A percentile compares a stretch with the other conserved stretches of the same genome.
These are phyloP conservation scores for Pristionchus exspectatus DNA, from an alignment of 2,888 invertebrate species.

Conservation along the genomic window DNA sequence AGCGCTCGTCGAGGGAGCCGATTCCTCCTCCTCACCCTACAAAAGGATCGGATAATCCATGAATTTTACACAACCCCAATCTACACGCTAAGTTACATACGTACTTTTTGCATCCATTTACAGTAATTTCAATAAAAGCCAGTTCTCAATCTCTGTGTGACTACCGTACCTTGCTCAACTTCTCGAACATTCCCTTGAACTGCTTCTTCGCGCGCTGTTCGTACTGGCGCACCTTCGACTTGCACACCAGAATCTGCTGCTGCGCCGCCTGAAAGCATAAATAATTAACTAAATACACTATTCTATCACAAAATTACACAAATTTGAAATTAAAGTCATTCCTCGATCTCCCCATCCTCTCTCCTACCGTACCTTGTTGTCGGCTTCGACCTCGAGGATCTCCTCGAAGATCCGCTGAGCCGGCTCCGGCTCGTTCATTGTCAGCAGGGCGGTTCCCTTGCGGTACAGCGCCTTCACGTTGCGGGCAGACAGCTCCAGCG, in stretches of 20 bases:
- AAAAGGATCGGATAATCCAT: neutral
- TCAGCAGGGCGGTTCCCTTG: constrained; percentile 70
- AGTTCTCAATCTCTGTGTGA: neutral
- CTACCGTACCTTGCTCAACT: constrained; percentile 79
- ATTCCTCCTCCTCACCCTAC: constrained; percentile 32
- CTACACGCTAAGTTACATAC: neutral
- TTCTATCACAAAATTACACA: neutral
- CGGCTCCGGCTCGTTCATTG: constrained; percentile 86
- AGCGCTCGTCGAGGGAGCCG: constrained; percentile 12
- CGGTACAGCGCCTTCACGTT: constrained; percentile 94
- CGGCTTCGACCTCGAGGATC: constrained; percentile 88
- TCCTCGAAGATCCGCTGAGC: constrained; percentile 88
- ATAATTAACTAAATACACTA: neutral
- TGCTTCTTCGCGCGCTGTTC: constrained; percentile 86
- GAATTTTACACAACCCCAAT: neutral
- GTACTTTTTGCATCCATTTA: neutral
- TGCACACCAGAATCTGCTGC: constrained; percentile 83
- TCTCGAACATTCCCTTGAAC: constrained; percentile 96
- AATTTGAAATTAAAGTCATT: neutral
- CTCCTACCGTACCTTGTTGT: constrained; percentile 87
- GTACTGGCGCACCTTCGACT: constrained; percentile 87
- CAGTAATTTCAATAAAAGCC: neutral
- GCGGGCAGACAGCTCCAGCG: constrained; percentile 85
- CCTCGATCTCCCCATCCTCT: neutral
- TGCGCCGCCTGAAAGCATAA: constrained; percentile 67